Base-by-base conservation (phyloP, 2,797 vertebrate species). In the Acomys russatus region DNA sequence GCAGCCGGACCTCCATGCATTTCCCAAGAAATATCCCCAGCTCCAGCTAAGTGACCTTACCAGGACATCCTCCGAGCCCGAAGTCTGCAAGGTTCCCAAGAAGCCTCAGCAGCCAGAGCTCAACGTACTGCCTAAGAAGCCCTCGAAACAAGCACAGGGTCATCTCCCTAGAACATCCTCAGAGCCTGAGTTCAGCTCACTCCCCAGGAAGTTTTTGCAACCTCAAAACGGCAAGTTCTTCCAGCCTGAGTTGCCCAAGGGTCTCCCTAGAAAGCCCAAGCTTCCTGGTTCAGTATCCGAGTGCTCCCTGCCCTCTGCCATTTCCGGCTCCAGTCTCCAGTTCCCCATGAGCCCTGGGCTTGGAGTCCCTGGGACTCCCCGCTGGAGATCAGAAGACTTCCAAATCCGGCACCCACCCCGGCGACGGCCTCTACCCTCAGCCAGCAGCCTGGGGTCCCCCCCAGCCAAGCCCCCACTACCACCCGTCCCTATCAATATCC, bases 381-480 rank as follows among this genome's bases (percentile, higher is more conserved):
- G 1, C 51, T 78, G 80, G 88, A 90, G n/a, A 44, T 85, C 88
- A 8, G 86, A 88, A 38, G 80, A 64, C 17, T 84, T 96, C 66
- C 83, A 15, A 64, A 23, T 49, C 0, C 8, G 18, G 59, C 54
- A 35, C 8, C 64, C 82, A 18, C 97, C 96, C 28, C 88, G 14
- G 56, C 76, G 86, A 71, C 96, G 87, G 68, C 94, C 97, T 88
- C 96, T 98, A 77, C 97, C 97, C 17, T 38, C 96, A 0, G 59
- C 38, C 66, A 95, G 77, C 88, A 97, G 90, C 88, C 95, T 98
- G 80, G 97, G 97, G 11, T 91, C 94, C 11, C 96, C 97, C 38
- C 97, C 97, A 12, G 88, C 79, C 79, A 98, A 98, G 78, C 97
- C 97, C 33, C 96, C 94, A 0, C 94, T 95, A n/a, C 97, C 97